phyloP scores from a whole-genome alignment of 2,888 invertebrate species.

The Phalera bucephala region DNA sequence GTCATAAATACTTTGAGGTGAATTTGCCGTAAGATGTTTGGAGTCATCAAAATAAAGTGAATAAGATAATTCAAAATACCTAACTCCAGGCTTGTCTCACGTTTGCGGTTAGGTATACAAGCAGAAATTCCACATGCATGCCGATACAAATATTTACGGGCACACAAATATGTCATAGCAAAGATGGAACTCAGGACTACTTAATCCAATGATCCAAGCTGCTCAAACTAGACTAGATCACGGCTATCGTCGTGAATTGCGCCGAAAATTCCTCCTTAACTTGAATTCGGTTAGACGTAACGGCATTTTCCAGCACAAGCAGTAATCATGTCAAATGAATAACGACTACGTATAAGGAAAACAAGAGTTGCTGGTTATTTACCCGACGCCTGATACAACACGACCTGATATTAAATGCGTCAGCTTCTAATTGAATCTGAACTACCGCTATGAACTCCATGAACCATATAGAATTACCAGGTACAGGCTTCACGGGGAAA shows the following conservation, averaged over 20 bases:
- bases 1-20: neutral
- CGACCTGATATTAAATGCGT: neutral
- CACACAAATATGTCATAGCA: too few species aligned
- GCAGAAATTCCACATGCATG: too few species aligned
- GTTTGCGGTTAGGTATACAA: too few species aligned
- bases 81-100: too few species aligned
- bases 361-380: conserved; percentile 5
- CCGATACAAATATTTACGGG: too few species aligned
- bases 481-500: neutral
- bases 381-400: neutral
- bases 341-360: conserved; percentile 14
- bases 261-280: neutral
- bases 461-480: neutral
- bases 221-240: too few species aligned
- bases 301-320: neutral
- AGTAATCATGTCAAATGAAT: conserved; percentile 2
- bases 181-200: too few species aligned
- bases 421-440: neutral
- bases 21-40: too few species aligned
- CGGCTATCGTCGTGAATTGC: too few species aligned
- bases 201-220: too few species aligned
- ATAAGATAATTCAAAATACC: too few species aligned
- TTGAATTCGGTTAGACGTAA: neutral
- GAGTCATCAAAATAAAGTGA: too few species aligned
- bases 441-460: neutral